Evolutionary conservation across 2,888 invertebrate species (phyloP), one percentile per base, ranked within the genome.

Genomic region (Caenorhabditis sp.): DNA sequence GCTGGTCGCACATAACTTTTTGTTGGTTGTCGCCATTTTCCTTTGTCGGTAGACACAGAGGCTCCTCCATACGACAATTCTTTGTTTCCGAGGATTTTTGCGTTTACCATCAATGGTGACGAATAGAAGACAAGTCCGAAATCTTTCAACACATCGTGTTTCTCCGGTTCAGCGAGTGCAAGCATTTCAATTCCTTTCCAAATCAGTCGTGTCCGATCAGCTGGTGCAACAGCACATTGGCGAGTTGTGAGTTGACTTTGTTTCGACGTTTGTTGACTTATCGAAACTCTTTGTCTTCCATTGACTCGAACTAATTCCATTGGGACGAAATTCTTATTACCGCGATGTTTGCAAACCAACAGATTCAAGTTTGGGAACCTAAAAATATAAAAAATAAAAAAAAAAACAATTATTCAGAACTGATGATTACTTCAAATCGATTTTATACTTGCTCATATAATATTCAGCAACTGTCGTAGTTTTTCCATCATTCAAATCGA

Each of bases 271-370:
- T 73, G 69, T 57, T 83, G 81, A 2, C 67, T 64, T 21, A 79
- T 71, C 1, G 78, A 74, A 0, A 83, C 83, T 1, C 83, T 69
- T 62, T 83, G 83, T 53, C 69, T 76, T 26, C 64, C 69, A n/a
- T 66, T 24, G 27, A 83, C 71, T 0, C 53, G 61, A 55, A 71
- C 54, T 27, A 79, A 17, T 49, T 83, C 83, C 65, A 76, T 68
- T 1, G 83, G 83, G 23, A 64, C 78, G 51, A 49, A 60, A 57
- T 73, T 74, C 23, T 59, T 43, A 21, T 71, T 69, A 14, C 73
- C 77, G 1, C 76, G 58, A 50, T 79, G 63, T 14, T 67, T 66
- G 19, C 66, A 69, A 24, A 70, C 27, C 0, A 78, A 36, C 5
- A 81, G 57, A 23, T 77, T 79, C 8, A 74, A 68, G 4, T 73